phyloP scores from a whole-genome alignment of 2,797 vertebrate genomes.

The Avahi laniger region DNA sequence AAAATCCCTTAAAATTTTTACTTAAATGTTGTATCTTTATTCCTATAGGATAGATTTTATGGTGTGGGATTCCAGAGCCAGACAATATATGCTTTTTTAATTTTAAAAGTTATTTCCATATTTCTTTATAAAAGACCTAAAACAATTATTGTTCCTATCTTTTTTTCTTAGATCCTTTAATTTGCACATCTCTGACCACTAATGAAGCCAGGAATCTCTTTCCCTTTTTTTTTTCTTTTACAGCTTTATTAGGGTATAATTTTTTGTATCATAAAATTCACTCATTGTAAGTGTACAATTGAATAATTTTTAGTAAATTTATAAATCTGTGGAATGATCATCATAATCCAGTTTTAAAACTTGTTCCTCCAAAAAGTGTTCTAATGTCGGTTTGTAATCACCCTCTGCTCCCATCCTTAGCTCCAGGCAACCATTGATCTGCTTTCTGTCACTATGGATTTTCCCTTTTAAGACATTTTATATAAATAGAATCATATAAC shows the following conservation, averaged over 20 bases:
- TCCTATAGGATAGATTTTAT: not conserved
- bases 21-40: not conserved
- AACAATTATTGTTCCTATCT: not conserved
- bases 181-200: not conserved
- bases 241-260: not conserved
- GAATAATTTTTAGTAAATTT: conserved; percentile 17
- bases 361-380: not conserved
- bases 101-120: not conserved
- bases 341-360: not conserved
- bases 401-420: not conserved
- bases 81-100: not conserved
- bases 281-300: not conserved
- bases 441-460: not conserved
- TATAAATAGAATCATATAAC: not conserved
- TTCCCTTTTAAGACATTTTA: not conserved
- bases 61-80: not conserved
- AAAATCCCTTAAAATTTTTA: conserved; percentile 14
- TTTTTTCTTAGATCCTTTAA: not conserved
- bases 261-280: not conserved
- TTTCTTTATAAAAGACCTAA: not conserved
- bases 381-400: not conserved
- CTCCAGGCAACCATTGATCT: not conserved
- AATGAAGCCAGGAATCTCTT: not conserved
- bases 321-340: not conserved
- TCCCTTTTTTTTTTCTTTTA: not conserved